These are phyloP conservation scores for Odontomyia ornata DNA, from an alignment of 2,888 invertebrate genomes.

Conservation along the genomic window DNA sequence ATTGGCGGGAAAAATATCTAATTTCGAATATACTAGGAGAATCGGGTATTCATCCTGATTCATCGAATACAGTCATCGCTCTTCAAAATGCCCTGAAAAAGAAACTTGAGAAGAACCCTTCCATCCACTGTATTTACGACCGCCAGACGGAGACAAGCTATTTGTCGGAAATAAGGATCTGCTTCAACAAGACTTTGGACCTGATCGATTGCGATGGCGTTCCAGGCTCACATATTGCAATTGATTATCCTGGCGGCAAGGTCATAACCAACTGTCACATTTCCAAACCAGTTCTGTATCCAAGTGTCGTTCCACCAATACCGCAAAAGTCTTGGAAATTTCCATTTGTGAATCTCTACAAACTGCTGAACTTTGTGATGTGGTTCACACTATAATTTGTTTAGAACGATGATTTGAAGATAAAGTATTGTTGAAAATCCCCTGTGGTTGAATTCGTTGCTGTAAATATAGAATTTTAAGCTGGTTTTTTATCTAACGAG, in stretches of 20 bases:
- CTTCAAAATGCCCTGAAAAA: conserved; percentile 68
- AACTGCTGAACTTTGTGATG: conserved; percentile 68
- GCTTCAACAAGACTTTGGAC: conserved; percentile 74
- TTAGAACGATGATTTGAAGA: neutral
- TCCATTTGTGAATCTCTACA: conserved; percentile 67
- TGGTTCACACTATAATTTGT: conserved; percentile 67
- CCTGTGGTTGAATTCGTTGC: neutral
- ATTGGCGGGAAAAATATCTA: conserved; percentile 70
- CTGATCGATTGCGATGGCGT: conserved; percentile 74
- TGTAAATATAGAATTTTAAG: neutral
- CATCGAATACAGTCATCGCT: conserved; percentile 64
- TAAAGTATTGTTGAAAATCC: neutral
- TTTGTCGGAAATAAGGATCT: conserved; percentile 77
- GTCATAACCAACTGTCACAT: conserved; percentile 71
- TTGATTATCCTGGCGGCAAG: conserved; percentile 59
- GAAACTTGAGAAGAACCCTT: conserved; percentile 68
- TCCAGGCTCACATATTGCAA: conserved; percentile 55
- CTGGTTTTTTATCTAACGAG: too few relatives aligned
- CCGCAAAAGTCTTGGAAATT: conserved; percentile 60
- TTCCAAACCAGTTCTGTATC: conserved; percentile 68
- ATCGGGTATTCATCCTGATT: conserved; percentile 69
- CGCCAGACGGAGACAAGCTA: conserved; percentile 68
- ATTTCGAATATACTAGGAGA: conserved; percentile 70
- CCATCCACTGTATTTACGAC: conserved; percentile 72
- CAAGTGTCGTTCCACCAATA: conserved; percentile 64